Evolutionary conservation across 2,888 invertebrate species (phyloP), one percentile per base, ranked within the genome.

Genomic region (Coronaproctus castanopsis): DNA sequence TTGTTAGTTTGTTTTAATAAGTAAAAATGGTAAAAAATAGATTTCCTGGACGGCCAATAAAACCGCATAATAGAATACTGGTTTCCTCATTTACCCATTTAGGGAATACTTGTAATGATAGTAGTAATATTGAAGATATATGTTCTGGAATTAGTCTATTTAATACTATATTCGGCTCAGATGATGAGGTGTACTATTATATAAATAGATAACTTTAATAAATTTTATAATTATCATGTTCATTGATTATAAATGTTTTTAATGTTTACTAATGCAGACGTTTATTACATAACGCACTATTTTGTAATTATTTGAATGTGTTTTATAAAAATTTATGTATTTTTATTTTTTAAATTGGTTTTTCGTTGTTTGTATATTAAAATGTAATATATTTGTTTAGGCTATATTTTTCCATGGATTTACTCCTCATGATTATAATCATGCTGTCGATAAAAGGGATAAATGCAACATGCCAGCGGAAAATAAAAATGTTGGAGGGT

Each of bases 21-120:
- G 5, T 8, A 57, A 79, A 77, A 76, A 84, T 83, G 84, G 83
- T 82, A 76, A 81, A 82, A 76, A 82, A 82, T 74, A 83, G 83
- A 79, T 87, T 87, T 80, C 87, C 87, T 72, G 87, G 87, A 71
- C 87, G 86, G 78, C 87, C 87, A 73, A 81, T 85, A 68, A 87
- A 86, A 78, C 83, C 85, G 76, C 83, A 85, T 72, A 85, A 85
- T 76, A 82, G 85, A 77, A 86, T 85, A 74, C 81, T 87, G 74
- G 80, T 87, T 71, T 85, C 84, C 76, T 85, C 87, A 72, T 77
- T 85, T 73, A 80, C 80, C 69, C 73, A 78, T 70, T 75, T 77
- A 66, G 66, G 68, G 63, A 67, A 68, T 63, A 73, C 74, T 70
- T 72, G 70, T 69, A 75, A 76, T 69, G 71, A 72, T 69, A 71